Evolutionary conservation across 2,797 vertebrate species (phyloP), one percentile per base, ranked within the genome.

Genomic region (Leptatherina wallacei): DNA sequence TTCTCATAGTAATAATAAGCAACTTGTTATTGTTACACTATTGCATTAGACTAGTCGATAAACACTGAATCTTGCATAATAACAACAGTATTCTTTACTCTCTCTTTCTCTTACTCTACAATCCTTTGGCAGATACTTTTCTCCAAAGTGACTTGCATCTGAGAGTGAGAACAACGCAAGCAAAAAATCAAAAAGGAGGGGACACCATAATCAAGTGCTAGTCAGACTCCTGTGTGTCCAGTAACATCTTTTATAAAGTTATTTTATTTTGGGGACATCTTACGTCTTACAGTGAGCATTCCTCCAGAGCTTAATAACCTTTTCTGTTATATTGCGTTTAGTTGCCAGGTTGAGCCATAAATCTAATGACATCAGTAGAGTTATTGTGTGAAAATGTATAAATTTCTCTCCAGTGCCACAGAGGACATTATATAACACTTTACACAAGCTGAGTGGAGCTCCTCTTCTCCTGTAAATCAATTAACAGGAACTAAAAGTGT

Each of bases 371-470:
- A 30, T 51, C 22, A 61, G 57, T 18, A 44, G 16, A 20, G 33
- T 70, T 52, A 30, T 33, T 70, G 16, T 30, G 27, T 24, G 47
- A 67, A 35, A 57, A 3, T 24, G 51, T n/a, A 36, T 9, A 52
- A 32, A 57, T 24, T 13, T 63, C 24, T 2, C 13, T 35, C 16
- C 20, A 44, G 47, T 27, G 13, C 9, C 47, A 44, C 29, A 59
- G 13, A 44, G 13, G 22, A 44, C 4, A 60, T 57, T 42, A 16
- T 44, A 54, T 32, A 58, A 29, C 40, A 47, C 33, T 42, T 71
- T 58, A 36, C 35, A 71, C 69, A 51, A 42, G 42, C 49, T 18
- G 32, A 42, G 20, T 4, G 29, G 18, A n/a, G 0, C 10, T n/a
- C 22, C 8, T 66, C 56, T 44, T 63, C 18, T 44, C 14, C 2